phyloP scores from a whole-genome alignment of 1,140 invertebrate species.

The Hycleus cichorii region DNA sequence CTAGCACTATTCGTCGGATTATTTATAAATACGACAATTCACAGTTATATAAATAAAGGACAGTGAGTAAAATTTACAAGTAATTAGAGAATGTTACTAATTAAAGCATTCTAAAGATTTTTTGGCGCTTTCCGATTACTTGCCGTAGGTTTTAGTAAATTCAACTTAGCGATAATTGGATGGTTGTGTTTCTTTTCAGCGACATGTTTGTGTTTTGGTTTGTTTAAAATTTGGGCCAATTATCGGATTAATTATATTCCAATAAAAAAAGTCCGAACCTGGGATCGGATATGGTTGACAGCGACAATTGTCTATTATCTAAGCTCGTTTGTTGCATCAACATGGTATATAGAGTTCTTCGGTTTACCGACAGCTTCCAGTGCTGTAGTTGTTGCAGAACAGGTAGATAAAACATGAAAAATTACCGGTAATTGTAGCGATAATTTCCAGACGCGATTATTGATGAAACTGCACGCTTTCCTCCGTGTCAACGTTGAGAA shows the following conservation, averaged over 20 bases:
- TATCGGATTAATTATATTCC: neutral
- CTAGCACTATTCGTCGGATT: conserved; percentile 1
- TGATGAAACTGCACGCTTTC: conserved; percentile 82
- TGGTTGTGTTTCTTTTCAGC: neutral
- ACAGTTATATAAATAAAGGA: conserved; percentile 3
- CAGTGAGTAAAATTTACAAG: neutral
- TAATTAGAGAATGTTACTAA: neutral
- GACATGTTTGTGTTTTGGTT: neutral
- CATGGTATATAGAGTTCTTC: neutral
- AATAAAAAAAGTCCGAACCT: neutral
- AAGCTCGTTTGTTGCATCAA: neutral
- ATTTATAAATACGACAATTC: conserved; percentile 1
- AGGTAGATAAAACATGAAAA: neutral
- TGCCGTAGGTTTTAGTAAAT: neutral
- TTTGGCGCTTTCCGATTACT: neutral
- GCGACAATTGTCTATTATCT: neutral
- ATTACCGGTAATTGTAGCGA: neutral
- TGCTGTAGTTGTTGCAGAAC: neutral
- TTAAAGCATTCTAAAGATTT: neutral
- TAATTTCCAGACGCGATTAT: conserved; percentile 55
- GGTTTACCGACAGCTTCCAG: neutral
- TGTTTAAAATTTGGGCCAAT: conserved; percentile 3
- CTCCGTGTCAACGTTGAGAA: conserved; percentile 57
- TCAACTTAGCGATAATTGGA: neutral
- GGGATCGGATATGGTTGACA: neutral